A percentile compares a stretch with the other conserved stretches of the same genome.
These are phyloP conservation scores for Malthinus seriepunctatus DNA, from an alignment of 2,888 invertebrate species.

Conservation along the genomic window DNA sequence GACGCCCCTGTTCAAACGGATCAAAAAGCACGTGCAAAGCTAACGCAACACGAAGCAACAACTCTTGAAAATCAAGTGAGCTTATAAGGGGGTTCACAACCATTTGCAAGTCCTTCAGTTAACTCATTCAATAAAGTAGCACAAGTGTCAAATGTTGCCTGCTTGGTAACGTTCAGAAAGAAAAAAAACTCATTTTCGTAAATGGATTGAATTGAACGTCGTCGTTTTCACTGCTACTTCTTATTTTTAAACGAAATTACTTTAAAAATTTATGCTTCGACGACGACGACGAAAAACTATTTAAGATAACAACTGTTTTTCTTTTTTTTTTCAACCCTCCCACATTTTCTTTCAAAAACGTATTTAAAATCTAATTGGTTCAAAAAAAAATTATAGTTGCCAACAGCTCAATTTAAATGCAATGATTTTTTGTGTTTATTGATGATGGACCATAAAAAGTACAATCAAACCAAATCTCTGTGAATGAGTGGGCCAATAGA, in stretches of 20 bases:
- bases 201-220: slow-evolving; percentile 39
- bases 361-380: slow-evolving; percentile 1
- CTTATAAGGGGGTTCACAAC: slow-evolving; percentile 19
- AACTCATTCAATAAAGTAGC: slow-evolving; percentile 35
- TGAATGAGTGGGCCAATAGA: slow-evolving; percentile 51
- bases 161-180: slow-evolving; percentile 15
- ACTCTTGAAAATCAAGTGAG: slow-evolving; percentile 11
- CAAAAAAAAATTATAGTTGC: slow-evolving; percentile 3
- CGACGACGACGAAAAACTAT: not conserved
- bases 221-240: slow-evolving; percentile 19
- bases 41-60: slow-evolving; percentile 19
- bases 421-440: slow-evolving; percentile 24
- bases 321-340: no score
- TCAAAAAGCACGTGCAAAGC: slow-evolving; percentile 22
- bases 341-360: not conserved
- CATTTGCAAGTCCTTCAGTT: slow-evolving; percentile 32
- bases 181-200: slow-evolving; percentile 37
- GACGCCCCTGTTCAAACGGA: slow-evolving; percentile 10
- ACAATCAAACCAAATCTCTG: slow-evolving; percentile 50
- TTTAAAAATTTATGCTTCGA: slow-evolving; percentile 4
- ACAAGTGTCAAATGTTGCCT: slow-evolving; percentile 39
- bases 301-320: not conserved
- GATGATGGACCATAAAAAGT: slow-evolving; percentile 36
- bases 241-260: slow-evolving; percentile 22
- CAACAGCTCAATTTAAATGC: slow-evolving; percentile 2